Percentiles rank a stretch among this genome's conserved stretches.
Evolutionary conservation across 2,113 vertebrate species (phyloP).

Genomic region (Austrofundulus limnaeus): DNA sequence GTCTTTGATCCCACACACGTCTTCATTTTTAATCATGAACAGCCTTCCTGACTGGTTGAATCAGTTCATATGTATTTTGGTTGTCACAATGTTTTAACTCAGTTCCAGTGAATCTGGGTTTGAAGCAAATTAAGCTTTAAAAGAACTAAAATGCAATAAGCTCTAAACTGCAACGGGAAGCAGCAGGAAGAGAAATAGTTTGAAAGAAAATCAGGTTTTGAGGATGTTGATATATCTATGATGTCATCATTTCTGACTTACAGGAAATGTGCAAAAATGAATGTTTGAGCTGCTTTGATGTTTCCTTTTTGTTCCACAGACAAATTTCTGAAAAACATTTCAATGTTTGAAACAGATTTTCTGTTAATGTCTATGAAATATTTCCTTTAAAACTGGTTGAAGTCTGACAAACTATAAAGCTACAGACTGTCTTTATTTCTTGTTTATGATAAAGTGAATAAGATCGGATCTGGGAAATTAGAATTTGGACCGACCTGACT

Average conservation of each 20-base stretch:
- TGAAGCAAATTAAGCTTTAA: background rate
- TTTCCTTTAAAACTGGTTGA: slow-evolving; percentile 1
- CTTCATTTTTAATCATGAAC: background rate
- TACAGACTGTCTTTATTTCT: background rate
- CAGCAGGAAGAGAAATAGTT: too few species aligned
- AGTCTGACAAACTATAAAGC: slow-evolving; percentile 15
- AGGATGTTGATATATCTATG: too few species aligned
- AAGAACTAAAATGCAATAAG: too few species aligned
- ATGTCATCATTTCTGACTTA: too few species aligned
- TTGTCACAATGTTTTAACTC: background rate
- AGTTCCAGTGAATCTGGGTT: background rate
- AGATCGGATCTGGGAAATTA: background rate
- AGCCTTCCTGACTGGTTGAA: background rate
- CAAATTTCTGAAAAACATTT: background rate
- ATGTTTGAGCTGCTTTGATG: background rate
- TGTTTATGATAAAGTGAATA: background rate
- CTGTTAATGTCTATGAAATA: background rate
- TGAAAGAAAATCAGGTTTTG: too few species aligned
- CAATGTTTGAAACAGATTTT: background rate
- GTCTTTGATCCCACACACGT: background rate
- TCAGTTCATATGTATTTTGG: background rate
- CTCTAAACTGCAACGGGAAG: too few species aligned
- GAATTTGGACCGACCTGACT: too few species aligned
- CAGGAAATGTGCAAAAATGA: too few species aligned
- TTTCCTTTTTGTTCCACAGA: background rate